Base-by-base conservation (phyloP, 2,888 invertebrate genomes). In the Epistrophe eligans region DNA sequence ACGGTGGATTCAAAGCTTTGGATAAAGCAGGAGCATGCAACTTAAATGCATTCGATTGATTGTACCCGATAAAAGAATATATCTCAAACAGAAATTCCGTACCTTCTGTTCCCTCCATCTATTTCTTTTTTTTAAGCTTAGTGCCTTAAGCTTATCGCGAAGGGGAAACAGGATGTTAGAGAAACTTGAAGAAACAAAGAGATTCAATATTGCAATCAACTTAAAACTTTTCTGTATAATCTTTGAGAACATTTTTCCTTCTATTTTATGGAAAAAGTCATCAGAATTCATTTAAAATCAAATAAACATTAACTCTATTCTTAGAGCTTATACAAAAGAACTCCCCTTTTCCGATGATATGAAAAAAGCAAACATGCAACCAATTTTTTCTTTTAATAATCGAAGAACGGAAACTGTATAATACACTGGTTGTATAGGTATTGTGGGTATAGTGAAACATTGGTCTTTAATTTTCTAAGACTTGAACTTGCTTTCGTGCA, bases 341-440 rank as follows among this genome's bases (percentile, higher is more conserved):
- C 15, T 32, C 7, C n/a, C 13, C 3, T 17, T 66, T 66, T 13
- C 2, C 9, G 24, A 50, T 35, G 24, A 40, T 19, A 19, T 35
- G 7, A 50, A 35, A 24, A 35, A 13, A 50, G 15, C 66, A 67
- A 50, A 50, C 66, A 67, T 38, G 50, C 66, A 67, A 67, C 19
- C 50, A 66, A 35, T 35, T 48, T 50, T 4, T 5, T 9, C 0
- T 13, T 9, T 38, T 50, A 67, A 67, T 35, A 35, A 50, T 67
- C 66, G 19, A 35, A 35, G 35, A 19, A 35, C 13, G 4, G 24
- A 2, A 13, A 52, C 13, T 8, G 48, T 50, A 24, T 24, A 0
- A 2, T 43, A 11, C 45, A n/a, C 9, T 43, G 28, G 13, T 2
- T n/a, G 32, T 32, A 4, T 62, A 66, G 19, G 66, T 48, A 43